These are phyloP conservation scores for Cetoscarus ocellatus DNA, from an alignment of 2,797 vertebrate genomes.

Conservation along the genomic window DNA sequence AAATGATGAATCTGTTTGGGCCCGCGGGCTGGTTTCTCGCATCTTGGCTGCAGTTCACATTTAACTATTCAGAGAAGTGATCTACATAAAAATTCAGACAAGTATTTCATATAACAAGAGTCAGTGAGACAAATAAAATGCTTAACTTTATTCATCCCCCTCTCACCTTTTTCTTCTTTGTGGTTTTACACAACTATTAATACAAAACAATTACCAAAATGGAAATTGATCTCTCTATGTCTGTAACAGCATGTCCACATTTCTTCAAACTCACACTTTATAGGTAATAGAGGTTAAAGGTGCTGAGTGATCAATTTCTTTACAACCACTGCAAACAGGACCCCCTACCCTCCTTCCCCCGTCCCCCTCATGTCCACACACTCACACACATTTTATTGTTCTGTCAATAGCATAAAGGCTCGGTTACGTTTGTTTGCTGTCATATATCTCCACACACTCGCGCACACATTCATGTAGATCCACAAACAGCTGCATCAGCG, in stretches of 20 bases:
- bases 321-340: conserved; percentile 13
- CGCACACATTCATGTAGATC: conserved; percentile 19
- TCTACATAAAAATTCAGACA: conserved; percentile 32
- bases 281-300: conserved; percentile 32
- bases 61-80: conserved; percentile 6
- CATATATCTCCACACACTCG: conserved; percentile 21
- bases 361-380: conserved; percentile 3
- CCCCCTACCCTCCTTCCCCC: neutral
- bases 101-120: conserved; percentile 15
- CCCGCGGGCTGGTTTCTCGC: conserved; percentile 38
- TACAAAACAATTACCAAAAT: conserved; percentile 12
- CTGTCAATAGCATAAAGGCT: conserved; percentile 54
- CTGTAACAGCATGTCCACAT: neutral
- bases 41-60: conserved; percentile 32
- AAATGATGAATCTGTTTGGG: conserved; percentile 45
- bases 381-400: conserved; percentile 44
- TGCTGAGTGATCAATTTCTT: conserved; percentile 36
- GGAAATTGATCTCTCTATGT: conserved; percentile 30
- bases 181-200: neutral
- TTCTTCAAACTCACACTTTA: conserved; percentile 11
- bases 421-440: conserved; percentile 25
- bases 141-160: neutral
- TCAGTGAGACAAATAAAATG: neutral
- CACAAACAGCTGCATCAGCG: conserved; percentile 64
- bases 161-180: neutral